Evolutionary conservation across 2,797 vertebrate species (phyloP), one percentile per base, ranked within the genome.

Genomic region (Lithobates sylvaticus): DNA sequence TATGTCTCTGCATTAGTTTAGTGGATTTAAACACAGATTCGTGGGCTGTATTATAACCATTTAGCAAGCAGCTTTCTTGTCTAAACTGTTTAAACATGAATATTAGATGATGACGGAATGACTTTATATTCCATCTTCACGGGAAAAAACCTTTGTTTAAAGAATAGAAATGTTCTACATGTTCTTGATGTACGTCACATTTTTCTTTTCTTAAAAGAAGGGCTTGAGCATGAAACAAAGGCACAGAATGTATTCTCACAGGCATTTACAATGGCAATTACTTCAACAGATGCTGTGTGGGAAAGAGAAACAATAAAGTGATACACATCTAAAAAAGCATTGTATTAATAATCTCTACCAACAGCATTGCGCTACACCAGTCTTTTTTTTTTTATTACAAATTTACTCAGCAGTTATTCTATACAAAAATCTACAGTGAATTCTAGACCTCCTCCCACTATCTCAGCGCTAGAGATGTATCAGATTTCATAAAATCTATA

Each of bases 1-100:
- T 74, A 83, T 87, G 67, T 78, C 47, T 27, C 67, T 54, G 80
- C 85, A 78, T 78, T 87, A 78, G 75, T 68, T 78, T 87, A 83
- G 75, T 58, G 54, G 75, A 68, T 87, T 83, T 74, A 83, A 82
- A 87, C 44, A 69, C 39, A 69, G 65, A 71, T 32, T 67, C 36
- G 29, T 58, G 76, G 74, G 65, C 72, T 39, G 69, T 54, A 78
- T 78, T 83, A 77, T 78, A 67, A 18, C 71, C 85, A 65, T 86
- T 82, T 77, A 78, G 27, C 18, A 26, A 68, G 68, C 4, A 15
- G 73, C 27, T 64, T 72, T 82, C 36, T 67, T 83, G 85, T 83
- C 71, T 78, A 44, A 50, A 76, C 29, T 27, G 76, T 86, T 86
- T 71, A 64, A 76, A 82, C 79, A 76, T 65, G 78, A 76, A 36